Conservation (phyloP, 1,140 invertebrate genomes). For the Halesus radiatus region DNA sequence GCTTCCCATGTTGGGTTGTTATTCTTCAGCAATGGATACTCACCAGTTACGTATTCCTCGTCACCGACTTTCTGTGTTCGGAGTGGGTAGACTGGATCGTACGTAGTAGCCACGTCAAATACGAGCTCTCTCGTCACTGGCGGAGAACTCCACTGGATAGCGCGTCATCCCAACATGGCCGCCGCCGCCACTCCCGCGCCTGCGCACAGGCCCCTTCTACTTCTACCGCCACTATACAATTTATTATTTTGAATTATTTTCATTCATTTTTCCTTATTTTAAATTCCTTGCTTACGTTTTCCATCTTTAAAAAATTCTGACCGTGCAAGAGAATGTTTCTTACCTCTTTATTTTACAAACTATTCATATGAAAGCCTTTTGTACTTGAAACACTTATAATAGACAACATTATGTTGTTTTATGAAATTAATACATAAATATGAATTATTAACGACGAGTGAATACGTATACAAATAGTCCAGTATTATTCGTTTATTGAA, state of each 20-base stretch:
- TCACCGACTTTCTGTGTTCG: slow-evolving; percentile 92
- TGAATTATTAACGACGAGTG: too few relatives aligned
- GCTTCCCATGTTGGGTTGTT: slow-evolving; percentile 76
- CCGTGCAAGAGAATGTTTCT: too few relatives aligned
- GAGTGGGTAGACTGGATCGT: slow-evolving; percentile 91
- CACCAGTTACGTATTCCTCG: slow-evolving; percentile 95
- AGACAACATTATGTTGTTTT: too few relatives aligned
- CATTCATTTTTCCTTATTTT: neutral
- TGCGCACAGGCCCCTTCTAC: slow-evolving; percentile 58
- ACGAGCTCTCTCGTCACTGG: slow-evolving; percentile 91
- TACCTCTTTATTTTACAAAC: too few relatives aligned
- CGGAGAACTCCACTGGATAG: slow-evolving; percentile 74
- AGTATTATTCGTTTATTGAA: too few relatives aligned
- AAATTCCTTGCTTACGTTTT: too few relatives aligned
- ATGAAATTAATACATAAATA: too few relatives aligned
- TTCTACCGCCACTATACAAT: slow-evolving; percentile 31
- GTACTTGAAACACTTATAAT: too few relatives aligned
- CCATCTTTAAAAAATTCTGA: too few relatives aligned
- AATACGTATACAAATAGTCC: too few relatives aligned
- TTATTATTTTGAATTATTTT: slow-evolving; percentile 19
- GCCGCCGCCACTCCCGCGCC: slow-evolving; percentile 59
- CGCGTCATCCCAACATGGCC: slow-evolving; percentile 81
- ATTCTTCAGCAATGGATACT: slow-evolving; percentile 82
- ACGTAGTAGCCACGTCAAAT: slow-evolving; percentile 96
- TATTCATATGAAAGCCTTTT: too few relatives aligned